Evolutionary conservation across 2,113 vertebrate species (phyloP).

Genomic region (Leucopsar rothschildi): DNA sequence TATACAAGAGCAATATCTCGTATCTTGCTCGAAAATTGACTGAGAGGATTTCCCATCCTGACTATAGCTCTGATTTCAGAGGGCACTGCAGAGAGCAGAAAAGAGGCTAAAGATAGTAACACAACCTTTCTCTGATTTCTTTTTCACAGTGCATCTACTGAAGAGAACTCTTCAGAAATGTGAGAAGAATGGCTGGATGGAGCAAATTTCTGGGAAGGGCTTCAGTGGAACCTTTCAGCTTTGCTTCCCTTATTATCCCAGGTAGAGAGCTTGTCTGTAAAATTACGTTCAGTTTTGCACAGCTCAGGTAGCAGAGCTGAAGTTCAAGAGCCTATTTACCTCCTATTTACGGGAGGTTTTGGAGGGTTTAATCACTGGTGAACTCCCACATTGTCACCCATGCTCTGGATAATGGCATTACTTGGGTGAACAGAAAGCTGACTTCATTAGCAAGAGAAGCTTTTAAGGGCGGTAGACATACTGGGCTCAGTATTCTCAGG

Average conservation of each 20-base stretch:
- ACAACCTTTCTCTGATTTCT: not conserved
- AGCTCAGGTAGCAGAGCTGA: not conserved
- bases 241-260: slow-evolving; percentile 94
- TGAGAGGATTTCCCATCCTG: not conserved
- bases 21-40: not conserved
- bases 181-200: slow-evolving; percentile 97
- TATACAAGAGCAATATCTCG: not conserved
- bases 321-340: not conserved
- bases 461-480: not conserved
- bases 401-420: not conserved
- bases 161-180: slow-evolving; percentile 94
- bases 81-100: not conserved
- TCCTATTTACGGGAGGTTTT: not conserved
- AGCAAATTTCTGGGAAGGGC: slow-evolving; percentile 96
- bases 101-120: not conserved
- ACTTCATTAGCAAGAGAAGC: not conserved
- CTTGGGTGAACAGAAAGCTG: not conserved
- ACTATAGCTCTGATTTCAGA: not conserved
- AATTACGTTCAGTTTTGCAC: accelerated
- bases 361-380: not conserved
- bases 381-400: not conserved
- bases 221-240: slow-evolving; percentile 97
- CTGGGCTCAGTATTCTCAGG: not conserved
- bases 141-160: slow-evolving; percentile 82
- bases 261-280: slow-evolving; percentile 71